Evolutionary conservation across 2,113 vertebrate species (phyloP), one percentile per base, ranked within the genome.

Genomic region (Corvus moneduloides): DNA sequence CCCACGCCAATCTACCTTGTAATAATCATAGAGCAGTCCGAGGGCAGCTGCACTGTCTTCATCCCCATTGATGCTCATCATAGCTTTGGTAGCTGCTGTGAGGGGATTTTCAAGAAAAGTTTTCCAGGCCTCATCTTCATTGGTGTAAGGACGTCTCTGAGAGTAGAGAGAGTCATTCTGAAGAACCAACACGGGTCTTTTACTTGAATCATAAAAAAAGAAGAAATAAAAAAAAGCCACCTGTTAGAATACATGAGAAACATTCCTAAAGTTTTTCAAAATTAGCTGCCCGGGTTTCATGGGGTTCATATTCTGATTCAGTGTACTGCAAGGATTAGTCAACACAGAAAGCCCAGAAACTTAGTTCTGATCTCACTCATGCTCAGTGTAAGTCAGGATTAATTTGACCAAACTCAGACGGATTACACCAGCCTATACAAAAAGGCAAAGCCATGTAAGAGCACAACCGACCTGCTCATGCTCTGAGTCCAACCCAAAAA

Each of bases 51-150:
- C 99, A 1, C 99, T 99, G 98, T 99, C 99, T 75, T 99, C 99
- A 24, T 99, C 99, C 4, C 99, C 99, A 14, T 99, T 99, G 96
- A 99, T 99, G 97, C 99, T 99, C 99, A 99, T 99, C 99, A 99
- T 99, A 54, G 99, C 99, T 96, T 99, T 99, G 97, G 99, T 99
- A 71, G 99, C 99, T 4, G 99, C 99, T 2, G 99, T 99, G 96
- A 99, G 98, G 2, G 99, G 99, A 97, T 99, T 99, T 97, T 99
- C 99, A 97, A 99, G 98, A 94, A 99, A 99, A 1, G 99, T 99
- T 68, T 99, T 99, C 99, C 99, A 99, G 64, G 99, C 99, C 84
- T 99, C 99, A 72, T 99, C 99, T 90, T 99, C 99, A 39, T 98
- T 99, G 54, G 99, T 99, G 87, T 99, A 99, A 56, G 98, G 97